phyloP scores from a whole-genome alignment of 2,113 vertebrate genomes.

The Etheostoma spectabile region DNA sequence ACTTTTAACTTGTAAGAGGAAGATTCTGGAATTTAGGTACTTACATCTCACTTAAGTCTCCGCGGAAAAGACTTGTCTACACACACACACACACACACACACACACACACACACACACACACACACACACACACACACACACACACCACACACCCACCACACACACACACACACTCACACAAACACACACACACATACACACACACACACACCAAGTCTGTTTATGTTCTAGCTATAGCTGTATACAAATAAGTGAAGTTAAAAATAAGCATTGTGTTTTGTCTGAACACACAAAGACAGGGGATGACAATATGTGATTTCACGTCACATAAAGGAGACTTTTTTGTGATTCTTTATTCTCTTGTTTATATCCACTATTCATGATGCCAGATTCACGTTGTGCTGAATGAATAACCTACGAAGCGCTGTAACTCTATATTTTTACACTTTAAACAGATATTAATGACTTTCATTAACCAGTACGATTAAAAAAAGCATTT shows the following conservation, averaged over 20 bases:
- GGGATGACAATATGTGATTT: background rate
- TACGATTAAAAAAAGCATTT: background rate
- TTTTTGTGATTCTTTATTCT: background rate
- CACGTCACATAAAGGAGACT: background rate
- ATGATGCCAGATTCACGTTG: no score
- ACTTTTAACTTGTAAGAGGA: background rate
- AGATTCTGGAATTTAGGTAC: background rate
- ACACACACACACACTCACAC: no score
- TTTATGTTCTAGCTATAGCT: background rate
- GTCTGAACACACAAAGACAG: slow-evolving; percentile 3
- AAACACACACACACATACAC: background rate
- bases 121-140: no score
- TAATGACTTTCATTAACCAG: background rate
- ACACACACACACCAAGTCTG: background rate
- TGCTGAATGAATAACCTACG: no score
- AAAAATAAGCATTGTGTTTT: background rate
- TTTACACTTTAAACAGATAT: background rate
- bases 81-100: background rate
- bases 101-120: background rate
- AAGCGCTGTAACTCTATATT: background rate
- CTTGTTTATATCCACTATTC: background rate
- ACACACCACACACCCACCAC: no score
- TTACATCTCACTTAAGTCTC: background rate
- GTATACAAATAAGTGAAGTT: no score
- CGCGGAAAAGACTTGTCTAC: background rate